phyloP scores from a whole-genome alignment of 2,797 vertebrate genomes.

The Thaleichthys pacificus region DNA sequence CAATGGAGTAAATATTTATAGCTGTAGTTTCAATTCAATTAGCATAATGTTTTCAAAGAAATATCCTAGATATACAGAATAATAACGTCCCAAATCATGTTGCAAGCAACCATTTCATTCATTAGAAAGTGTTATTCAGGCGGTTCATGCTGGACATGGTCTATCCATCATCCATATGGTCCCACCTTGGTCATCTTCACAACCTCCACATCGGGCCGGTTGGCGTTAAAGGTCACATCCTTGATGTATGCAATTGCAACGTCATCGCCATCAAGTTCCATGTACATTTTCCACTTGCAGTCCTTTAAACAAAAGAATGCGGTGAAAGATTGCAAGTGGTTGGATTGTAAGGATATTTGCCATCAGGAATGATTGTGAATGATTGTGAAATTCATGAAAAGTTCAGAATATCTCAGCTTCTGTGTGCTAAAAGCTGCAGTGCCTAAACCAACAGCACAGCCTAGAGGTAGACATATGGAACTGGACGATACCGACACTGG shows the following conservation, averaged over 20 bases:
- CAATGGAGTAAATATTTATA: constrained; percentile 16
- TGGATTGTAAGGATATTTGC: not conserved
- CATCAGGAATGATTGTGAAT: constrained; percentile 15
- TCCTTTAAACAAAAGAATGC: constrained; percentile 77
- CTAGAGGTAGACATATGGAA: constrained; percentile 67
- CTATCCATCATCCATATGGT: not conserved
- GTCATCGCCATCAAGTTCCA: constrained; percentile 97
- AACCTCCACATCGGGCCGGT: constrained; percentile 84
- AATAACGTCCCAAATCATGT: not conserved
- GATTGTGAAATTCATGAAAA: constrained; percentile 24
- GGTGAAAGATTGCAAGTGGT: not conserved
- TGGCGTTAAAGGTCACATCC: constrained; percentile 92
- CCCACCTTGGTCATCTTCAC: constrained; percentile 94
- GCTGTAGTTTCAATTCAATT: not conserved
- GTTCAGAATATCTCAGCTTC: constrained; percentile 38
- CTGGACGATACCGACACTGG: constrained; percentile 32
- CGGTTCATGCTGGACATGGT: not conserved
- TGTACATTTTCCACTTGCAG: constrained; percentile 99
- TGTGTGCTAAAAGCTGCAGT: constrained; percentile 32
- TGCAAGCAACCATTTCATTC: not conserved
- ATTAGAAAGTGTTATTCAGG: not conserved
- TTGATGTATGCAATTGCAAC: constrained; percentile 96
- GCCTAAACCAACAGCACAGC: constrained; percentile 78
- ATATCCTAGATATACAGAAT: not conserved
- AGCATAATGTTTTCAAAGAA: not conserved